These are phyloP conservation scores for Coregonus ussuriensis DNA, from an alignment of 2,797 vertebrate species.

Conservation along the genomic window DNA sequence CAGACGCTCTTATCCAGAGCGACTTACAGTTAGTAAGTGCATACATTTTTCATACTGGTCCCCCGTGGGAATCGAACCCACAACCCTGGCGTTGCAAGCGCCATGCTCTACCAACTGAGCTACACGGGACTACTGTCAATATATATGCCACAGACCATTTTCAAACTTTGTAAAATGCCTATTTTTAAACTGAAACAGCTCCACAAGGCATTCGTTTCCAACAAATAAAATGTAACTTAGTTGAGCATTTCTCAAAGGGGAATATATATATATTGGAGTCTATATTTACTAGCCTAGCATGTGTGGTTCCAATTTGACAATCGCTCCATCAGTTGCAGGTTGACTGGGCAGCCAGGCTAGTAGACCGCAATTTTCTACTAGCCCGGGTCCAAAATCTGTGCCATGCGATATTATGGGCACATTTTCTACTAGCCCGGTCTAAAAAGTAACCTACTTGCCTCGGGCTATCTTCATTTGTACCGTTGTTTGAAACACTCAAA, in stretches of 20 bases:
- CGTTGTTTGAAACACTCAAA: background rate
- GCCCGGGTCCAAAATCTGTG: background rate
- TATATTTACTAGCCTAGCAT: background rate
- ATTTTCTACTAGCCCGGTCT: background rate
- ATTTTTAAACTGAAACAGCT: background rate
- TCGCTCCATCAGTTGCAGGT: background rate
- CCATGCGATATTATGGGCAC: background rate
- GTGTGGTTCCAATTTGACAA: background rate
- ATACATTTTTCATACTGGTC: no score
- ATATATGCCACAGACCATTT: slow-evolving; percentile 44
- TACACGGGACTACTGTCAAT: slow-evolving; percentile 34
- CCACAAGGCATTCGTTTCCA: background rate
- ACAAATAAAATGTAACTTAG: background rate
- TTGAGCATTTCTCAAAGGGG: background rate
- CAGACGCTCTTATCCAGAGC: no score
- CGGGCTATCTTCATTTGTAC: background rate
- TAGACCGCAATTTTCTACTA: background rate
- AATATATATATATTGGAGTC: background rate
- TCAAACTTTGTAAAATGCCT: slow-evolving; percentile 8
- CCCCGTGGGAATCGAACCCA: no score
- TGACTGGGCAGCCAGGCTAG: background rate
- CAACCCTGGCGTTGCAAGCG: no score
- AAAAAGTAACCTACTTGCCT: background rate
- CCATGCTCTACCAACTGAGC: no score
- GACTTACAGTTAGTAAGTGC: no score